phyloP scores from a whole-genome alignment of 2,113 vertebrate genomes.

The Centropus bengalensis region DNA sequence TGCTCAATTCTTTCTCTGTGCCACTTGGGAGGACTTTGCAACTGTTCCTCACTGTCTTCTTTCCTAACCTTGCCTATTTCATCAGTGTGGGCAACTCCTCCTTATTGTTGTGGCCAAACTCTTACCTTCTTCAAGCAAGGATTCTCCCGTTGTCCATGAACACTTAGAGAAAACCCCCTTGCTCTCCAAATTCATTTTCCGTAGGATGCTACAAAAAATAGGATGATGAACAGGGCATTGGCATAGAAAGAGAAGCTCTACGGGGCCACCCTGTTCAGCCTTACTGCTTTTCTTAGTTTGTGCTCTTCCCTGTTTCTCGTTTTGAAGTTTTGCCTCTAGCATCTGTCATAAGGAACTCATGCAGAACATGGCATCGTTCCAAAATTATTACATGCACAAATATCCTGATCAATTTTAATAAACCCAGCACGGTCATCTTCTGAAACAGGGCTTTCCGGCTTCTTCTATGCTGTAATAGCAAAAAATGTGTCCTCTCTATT shows the following conservation, averaged over 20 bases:
- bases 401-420: not conserved
- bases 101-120: not conserved
- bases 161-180: not conserved
- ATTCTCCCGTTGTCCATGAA: not conserved
- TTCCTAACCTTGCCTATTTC: not conserved
- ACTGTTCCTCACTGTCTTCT: fast-evolving
- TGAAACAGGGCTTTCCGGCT: not conserved
- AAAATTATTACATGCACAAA: not conserved
- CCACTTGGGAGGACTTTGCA: not conserved
- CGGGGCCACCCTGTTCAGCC: not conserved
- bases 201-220: not conserved
- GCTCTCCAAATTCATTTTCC: not conserved
- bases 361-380: not conserved
- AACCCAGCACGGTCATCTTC: not conserved
- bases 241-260: not conserved
- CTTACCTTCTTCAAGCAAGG: not conserved
- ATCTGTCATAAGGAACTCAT: not conserved
- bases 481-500: not conserved
- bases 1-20: not conserved
- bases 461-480: not conserved
- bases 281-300: not conserved
- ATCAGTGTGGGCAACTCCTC: fast-evolving
- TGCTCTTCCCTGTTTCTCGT: not conserved
- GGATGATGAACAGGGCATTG: not conserved
- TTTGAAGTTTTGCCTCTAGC: not conserved